A percentile compares a stretch with the other conserved stretches of the same genome.
Evolutionary conservation across 2,113 vertebrate genomes (phyloP).

Genomic region (Ctenomys sociabilis): DNA sequence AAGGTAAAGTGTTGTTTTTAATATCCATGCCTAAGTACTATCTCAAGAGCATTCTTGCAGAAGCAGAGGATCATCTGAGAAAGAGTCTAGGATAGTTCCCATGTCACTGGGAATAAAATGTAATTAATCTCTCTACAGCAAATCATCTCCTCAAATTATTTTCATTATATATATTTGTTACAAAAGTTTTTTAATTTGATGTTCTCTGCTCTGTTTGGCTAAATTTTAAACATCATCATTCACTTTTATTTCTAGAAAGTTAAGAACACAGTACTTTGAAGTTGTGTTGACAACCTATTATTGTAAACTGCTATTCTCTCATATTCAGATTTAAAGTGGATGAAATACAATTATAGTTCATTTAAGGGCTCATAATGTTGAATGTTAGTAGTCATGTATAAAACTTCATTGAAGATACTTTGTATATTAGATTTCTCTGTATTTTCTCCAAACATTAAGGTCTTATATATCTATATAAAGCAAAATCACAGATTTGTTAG

Average conservation of each 20-base stretch:
- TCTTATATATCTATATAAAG: not conserved
- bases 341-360: slow-evolving; percentile 33
- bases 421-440: slow-evolving; percentile 16
- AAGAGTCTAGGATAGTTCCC: not conserved
- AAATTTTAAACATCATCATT: not conserved
- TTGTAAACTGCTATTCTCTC: slow-evolving; percentile 8
- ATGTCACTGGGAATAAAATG: slow-evolving; percentile 3
- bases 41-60: slow-evolving; percentile 13
- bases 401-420: slow-evolving; percentile 36
- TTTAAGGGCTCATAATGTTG: slow-evolving; percentile 31
- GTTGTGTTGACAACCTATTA: slow-evolving; percentile 13
- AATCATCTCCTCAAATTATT: slow-evolving; percentile 1
- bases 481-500: slow-evolving; percentile 26
- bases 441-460: slow-evolving; percentile 4
- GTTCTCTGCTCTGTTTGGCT: not conserved
- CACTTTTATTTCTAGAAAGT: slow-evolving; percentile 46
- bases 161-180: slow-evolving; percentile 51
- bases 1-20: slow-evolving; percentile 61
- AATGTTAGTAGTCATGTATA: slow-evolving; percentile 37
- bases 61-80: slow-evolving; percentile 1
- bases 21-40: not conserved
- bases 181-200: slow-evolving; percentile 29
- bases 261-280: slow-evolving; percentile 54
- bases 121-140: not conserved
- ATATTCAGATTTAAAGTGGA: slow-evolving; percentile 57